Evolutionary conservation across 2,113 vertebrate species (phyloP), one percentile per base, ranked within the genome.

Genomic region (Aix galericulata): DNA sequence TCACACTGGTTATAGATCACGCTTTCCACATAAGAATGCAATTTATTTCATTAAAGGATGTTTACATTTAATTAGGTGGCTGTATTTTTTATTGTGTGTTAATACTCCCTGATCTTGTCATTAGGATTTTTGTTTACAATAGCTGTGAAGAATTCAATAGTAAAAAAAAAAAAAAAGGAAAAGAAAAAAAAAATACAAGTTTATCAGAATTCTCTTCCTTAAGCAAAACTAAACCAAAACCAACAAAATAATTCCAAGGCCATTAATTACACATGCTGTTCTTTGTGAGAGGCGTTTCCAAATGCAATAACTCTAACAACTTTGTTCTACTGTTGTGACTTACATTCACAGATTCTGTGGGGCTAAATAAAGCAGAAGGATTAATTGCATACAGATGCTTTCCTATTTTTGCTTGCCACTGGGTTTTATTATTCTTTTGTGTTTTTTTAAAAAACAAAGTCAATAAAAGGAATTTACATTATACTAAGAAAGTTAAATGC

Each of bases 361-460:
- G 92, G 87, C 82, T 95, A 94, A 94, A 91, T 36, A 81, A 95
- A 96, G 63, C 86, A 84, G 76, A 82, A 87, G 86, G 78, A 95
- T 89, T 96, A 91, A 95, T 76, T 95, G 69, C 74, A 46, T 89
- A 75, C 95, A 96, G 96, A 96, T 93, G 88, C 59, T 86, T 96
- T 80, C 60, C 32, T 63, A 14, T 59, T 93, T 96, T 91, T 91
- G 17, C 56, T 73, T 91, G 82, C 79, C 73, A 87, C 77, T 3
- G 7, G 4, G 78, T 95, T 95, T 82, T 87, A 75, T 94, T 82
- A 62, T 80, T 73, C 32, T 67, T 71, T 60, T 36, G 12, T 75
- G 21, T 4, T 34, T 32, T 67, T 81, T 72, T 6, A 55, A 74
- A 84, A 68, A 68, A 13, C 40, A 90, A 93, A 94, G 46, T 8